These are phyloP conservation scores for Stomatorhinus ivindoensis DNA, from an alignment of 2,113 vertebrate genomes.

Conservation along the genomic window DNA sequence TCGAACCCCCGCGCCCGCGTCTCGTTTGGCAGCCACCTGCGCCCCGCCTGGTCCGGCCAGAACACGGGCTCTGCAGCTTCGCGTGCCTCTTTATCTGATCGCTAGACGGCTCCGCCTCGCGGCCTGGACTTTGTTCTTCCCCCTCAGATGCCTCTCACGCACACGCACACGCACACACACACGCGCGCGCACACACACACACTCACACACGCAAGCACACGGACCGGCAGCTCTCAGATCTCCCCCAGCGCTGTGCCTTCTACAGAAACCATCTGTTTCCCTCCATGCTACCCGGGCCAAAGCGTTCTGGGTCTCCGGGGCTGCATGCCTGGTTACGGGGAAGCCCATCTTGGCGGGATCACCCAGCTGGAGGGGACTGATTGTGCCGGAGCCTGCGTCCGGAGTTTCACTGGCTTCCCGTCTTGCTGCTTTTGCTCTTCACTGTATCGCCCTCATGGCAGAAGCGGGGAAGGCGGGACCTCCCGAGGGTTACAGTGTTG, in stretches of 20 bases:
- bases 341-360: neutral
- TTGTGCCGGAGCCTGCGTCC: neutral
- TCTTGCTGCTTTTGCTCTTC: neutral
- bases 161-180: neutral
- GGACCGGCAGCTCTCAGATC: neutral
- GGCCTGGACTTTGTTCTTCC: constrained; percentile 25
- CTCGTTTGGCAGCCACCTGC: neutral
- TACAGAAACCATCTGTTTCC: constrained; percentile 17
- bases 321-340: neutral
- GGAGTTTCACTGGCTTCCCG: neutral
- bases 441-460: neutral
- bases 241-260: neutral
- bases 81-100: constrained; percentile 7
- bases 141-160: neutral
- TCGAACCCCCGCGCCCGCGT: neutral
- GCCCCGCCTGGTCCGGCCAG: neutral
- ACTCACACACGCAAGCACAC: neutral
- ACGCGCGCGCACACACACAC: neutral
- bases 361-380: neutral
- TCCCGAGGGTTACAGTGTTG: neutral
- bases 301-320: neutral
- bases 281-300: neutral
- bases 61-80: neutral
- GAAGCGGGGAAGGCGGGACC: neutral
- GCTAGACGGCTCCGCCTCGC: constrained; percentile 4